These are phyloP conservation scores for Tringa solitaria DNA, from an alignment of 2,113 vertebrate species.

Conservation along the genomic window DNA sequence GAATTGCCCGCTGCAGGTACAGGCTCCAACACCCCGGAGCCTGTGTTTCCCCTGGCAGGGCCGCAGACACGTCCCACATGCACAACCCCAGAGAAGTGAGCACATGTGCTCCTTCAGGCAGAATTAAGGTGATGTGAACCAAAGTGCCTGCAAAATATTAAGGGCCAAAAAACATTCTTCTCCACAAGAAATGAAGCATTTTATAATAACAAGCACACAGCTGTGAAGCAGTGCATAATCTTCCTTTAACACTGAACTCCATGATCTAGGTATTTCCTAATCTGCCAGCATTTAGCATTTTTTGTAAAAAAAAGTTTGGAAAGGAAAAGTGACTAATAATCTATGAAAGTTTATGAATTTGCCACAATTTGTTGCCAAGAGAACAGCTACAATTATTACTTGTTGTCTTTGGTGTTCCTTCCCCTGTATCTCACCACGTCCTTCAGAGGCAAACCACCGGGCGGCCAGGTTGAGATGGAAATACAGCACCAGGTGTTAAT, in stretches of 20 bases:
- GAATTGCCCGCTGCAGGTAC: not conserved
- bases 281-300: not conserved
- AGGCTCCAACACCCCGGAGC: rapidly evolving
- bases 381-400: not conserved
- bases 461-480: not conserved
- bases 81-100: rapidly evolving
- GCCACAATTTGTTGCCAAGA: not conserved
- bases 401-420: not conserved
- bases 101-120: not conserved
- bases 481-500: not conserved
- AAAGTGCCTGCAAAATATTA: not conserved
- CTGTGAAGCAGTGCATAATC: not conserved
- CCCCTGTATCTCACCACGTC: not conserved
- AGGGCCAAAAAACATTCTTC: not conserved
- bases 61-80: not conserved
- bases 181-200: not conserved
- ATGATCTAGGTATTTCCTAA: not conserved
- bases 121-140: not conserved
- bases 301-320: not conserved
- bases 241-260: not conserved
- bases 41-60: not conserved
- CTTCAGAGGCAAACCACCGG: not conserved
- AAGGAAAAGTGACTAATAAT: not conserved
- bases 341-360: not conserved
- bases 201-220: not conserved